Evolutionary conservation across 1,140 invertebrate species (phyloP), one percentile per base, ranked within the genome.

Genomic region (Trachymyrmex septentrionalis): DNA sequence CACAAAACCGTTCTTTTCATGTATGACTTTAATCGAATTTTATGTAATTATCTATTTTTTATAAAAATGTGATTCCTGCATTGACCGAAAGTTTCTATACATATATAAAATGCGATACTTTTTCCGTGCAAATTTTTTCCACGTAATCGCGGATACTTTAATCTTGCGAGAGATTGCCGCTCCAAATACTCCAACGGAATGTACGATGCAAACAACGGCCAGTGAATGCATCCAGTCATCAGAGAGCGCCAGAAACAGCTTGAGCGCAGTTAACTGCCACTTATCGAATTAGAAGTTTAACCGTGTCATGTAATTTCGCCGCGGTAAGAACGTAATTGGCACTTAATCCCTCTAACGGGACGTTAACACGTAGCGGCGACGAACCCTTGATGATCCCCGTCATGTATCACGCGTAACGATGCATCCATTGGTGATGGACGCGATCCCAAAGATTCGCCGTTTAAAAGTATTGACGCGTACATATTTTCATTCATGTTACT

Each of bases 221-320:
- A 19, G 19, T 27, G 61, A 63, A 63, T 44, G 76, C 19, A 57
- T 55, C 24, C 69, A 57, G n/a, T 63, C 19, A 67, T 48, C 16
- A 57, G 53, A 63, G 55, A 30, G n/a, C 38, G n/a, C 69, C 53
- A 81, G 50, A 71, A 30, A 81, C 66, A 81, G 34, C 78, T 84
- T 38, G 69, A 76, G 72, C 59, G 81, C 85, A 73, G 87, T 89
- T 92, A 93, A 90, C 89, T 85, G 88, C 66, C 89, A 89, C 91
- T 92, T 90, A 93, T 93, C 90, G 87, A 92, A 93, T 93, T 90
- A 92, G 91, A 93, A 93, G 86, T 93, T 92, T 86, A 85, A 90
- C 88, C 90, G 64, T 81, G 67, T 88, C 86, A 86, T 86, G 89
- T 86, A 91, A 92, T 92, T 88, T 92, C 91, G 85, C 75, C 87